Percentiles rank a stretch among this genome's conserved stretches.
phyloP scores from a whole-genome alignment of 2,113 vertebrate genomes.

The Herpailurus yagouaroundi region DNA sequence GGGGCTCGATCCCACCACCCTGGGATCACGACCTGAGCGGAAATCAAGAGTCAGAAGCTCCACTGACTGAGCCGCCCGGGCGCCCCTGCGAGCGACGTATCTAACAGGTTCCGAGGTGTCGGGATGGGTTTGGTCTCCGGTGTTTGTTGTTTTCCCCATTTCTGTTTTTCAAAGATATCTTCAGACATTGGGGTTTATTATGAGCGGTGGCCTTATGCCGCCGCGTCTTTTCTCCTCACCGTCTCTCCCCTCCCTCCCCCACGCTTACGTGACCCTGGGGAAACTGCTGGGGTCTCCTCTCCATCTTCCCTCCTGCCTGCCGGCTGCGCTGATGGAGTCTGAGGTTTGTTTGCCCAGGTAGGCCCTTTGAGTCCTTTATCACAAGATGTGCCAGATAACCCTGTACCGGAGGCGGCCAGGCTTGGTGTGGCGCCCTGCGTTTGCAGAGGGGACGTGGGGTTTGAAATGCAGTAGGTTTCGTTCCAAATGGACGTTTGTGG shows the following conservation, averaged over 20 bases:
- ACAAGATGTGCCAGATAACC: neutral
- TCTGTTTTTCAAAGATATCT: too few relatives aligned
- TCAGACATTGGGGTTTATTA: rapidly evolving
- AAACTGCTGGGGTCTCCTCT: rapidly evolving
- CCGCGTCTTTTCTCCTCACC: rapidly evolving
- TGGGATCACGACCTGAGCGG: too few relatives aligned
- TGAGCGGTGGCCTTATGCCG: rapidly evolving
- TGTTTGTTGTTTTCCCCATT: too few relatives aligned
- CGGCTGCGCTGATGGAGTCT: rapidly evolving
- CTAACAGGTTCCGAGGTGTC: rapidly evolving
- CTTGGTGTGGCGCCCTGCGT: neutral
- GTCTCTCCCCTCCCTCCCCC: rapidly evolving
- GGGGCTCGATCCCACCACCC: too few relatives aligned
- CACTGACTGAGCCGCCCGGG: too few relatives aligned
- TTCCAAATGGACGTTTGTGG: neutral
- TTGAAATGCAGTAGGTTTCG: neutral
- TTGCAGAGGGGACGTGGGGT: neutral
- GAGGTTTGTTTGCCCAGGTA: neutral
- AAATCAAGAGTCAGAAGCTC: too few relatives aligned
- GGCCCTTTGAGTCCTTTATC: neutral
- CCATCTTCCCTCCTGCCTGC: neutral
- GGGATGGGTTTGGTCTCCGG: rapidly evolving
- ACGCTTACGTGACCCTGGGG: rapidly evolving
- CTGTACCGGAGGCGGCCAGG: rapidly evolving
- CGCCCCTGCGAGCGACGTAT: rapidly evolving